Percentiles rank a stretch among this genome's conserved stretches.
Evolutionary conservation across 2,888 invertebrate genomes (phyloP).

Genomic region (Eulithis testata): DNA sequence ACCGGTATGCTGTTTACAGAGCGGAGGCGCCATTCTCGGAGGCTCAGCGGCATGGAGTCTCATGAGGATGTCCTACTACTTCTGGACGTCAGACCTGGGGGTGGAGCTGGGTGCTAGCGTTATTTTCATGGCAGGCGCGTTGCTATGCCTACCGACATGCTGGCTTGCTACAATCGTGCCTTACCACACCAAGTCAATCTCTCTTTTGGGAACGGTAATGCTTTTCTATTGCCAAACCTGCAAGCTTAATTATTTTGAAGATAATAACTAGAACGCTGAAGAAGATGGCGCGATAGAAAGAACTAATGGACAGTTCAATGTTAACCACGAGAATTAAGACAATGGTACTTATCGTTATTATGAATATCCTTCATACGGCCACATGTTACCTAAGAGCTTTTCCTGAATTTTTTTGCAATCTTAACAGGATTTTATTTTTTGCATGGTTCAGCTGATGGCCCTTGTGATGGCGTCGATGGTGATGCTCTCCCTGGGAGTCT

Average conservation of each 20-base stretch:
- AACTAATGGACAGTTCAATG: too few species aligned
- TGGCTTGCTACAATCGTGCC: conserved; percentile 75
- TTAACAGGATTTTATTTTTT: neutral
- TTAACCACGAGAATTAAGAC: too few species aligned
- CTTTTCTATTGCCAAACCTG: neutral
- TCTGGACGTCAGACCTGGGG: conserved; percentile 76
- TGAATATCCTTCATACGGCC: too few species aligned
- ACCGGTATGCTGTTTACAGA: conserved; percentile 48
- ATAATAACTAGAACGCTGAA: too few species aligned
- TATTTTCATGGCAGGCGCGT: conserved; percentile 64
- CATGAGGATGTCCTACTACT: conserved; percentile 74
- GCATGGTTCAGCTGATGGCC: conserved; percentile 57
- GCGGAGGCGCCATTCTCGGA: conserved; percentile 73
- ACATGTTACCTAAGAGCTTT: too few species aligned
- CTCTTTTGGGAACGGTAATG: conserved; percentile 64
- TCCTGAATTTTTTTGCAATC: too few species aligned
- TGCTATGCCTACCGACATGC: conserved; percentile 74
- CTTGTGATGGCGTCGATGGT: conserved; percentile 66
- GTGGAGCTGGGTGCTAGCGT: conserved; percentile 66
- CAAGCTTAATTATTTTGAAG: too few species aligned
- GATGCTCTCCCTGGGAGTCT: conserved; percentile 64
- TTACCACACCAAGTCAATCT: conserved; percentile 61
- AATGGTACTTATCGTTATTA: too few species aligned
- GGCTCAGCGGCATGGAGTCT: conserved; percentile 69
- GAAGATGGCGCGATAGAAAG: too few species aligned